Base-by-base conservation (phyloP, 2,888 invertebrate genomes). In the Chaetoderma sp. region DNA sequence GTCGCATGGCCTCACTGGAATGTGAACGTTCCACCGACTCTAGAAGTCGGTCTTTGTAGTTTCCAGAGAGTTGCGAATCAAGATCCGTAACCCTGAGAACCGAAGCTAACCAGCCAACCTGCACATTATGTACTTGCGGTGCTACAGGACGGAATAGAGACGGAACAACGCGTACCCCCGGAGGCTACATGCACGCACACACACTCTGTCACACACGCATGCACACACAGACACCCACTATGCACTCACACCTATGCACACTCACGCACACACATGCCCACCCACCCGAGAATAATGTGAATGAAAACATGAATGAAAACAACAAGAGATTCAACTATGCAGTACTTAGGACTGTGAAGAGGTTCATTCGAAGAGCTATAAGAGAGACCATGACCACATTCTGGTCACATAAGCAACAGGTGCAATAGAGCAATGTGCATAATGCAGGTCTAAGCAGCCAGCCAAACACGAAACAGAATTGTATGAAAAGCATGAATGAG, bases 131-230 rank as follows among this genome's bases (percentile, higher is more conserved):
- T n/a, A n/a, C n/a, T n/a, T n/a, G n/a, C n/a, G 21, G 21, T 4
- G 8, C n/a, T 21, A 18, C 21, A 6, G n/a, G n/a, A 18, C 33
- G n/a, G n/a, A n/a, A n/a, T n/a, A n/a, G n/a, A n/a, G n/a, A n/a
- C n/a, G n/a, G n/a, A n/a, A n/a, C n/a, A n/a, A n/a, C n/a, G 52
- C 33, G 52, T 33, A 52, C 28, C 30, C n/a, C 52, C 52, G 30
- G 25, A 45, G 25, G 21, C 45, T 25, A 45, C 45, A 25, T 23
- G 21, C 25, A 21, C 25, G 45, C 45, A 45, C 23, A 45, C 6
- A 13, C 10, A 23, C 25, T 45, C 25, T 13, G 1, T 1, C 6
- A 45, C 10, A 13, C 21, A 45, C 21, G 8, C n/a, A n/a, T n/a
- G n/a, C 3, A 44, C 39, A 39, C 25, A 42, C 39, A 39, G 21